phyloP scores from a whole-genome alignment of 1,140 invertebrate species.

The Lucilia sericata region DNA sequence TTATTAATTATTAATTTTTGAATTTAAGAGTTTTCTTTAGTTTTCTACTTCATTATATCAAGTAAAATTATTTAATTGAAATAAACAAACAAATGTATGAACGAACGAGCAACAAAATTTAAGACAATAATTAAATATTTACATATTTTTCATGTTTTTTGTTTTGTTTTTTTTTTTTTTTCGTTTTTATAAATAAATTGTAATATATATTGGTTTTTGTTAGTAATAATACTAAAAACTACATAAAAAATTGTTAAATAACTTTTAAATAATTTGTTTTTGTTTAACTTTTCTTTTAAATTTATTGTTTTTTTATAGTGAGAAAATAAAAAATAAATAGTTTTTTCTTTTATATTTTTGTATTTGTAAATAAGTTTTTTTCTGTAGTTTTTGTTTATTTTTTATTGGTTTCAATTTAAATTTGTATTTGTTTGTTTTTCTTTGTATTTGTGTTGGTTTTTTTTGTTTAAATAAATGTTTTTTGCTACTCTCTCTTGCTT shows the following conservation, averaged over 20 bases:
- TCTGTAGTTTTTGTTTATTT: neutral
- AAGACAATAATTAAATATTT: neutral
- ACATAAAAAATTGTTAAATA: constrained; percentile 20
- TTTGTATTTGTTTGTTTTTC: neutral
- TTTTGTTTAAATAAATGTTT: neutral
- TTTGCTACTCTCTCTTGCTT: neutral
- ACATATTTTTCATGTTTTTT: neutral
- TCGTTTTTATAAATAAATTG: neutral
- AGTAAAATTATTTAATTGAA: neutral
- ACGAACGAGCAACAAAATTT: neutral
- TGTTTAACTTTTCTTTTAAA: neutral
- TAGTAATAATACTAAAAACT: constrained; percentile 27
- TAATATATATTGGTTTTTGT: neutral
- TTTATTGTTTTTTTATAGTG: neutral
- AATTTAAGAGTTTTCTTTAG: neutral
- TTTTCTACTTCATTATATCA: neutral
- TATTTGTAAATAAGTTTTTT: neutral
- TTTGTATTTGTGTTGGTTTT: neutral
- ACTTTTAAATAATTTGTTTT: constrained; percentile 18
- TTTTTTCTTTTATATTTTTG: neutral
- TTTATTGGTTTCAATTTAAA: neutral
- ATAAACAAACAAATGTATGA: neutral
- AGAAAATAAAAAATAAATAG: neutral
- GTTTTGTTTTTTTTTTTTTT: neutral
- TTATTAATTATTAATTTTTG: neutral